Base-by-base conservation (phyloP, 1,140 invertebrate genomes). In the Bombyx mandarina region DNA sequence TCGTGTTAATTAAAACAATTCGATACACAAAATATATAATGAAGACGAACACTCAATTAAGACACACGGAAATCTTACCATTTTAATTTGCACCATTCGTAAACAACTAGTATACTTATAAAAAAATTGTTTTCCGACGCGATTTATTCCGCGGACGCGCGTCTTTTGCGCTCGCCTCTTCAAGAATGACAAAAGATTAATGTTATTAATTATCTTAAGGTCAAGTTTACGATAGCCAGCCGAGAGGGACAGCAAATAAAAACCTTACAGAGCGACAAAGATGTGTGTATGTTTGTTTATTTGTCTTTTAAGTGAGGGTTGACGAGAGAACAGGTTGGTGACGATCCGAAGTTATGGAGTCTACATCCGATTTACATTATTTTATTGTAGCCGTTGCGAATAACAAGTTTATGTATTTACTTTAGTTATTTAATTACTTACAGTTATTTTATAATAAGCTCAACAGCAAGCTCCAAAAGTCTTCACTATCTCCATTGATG, bases 161-260 rank as follows among this genome's bases (percentile, higher is more conserved):
- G 67, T 56, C 66, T 46, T 59, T 46, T 67, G 64, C 70, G 70
- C 52, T 58, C 51, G 45, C 47, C 53, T 63, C 59, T 66, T 60
- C 56, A 52, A 62, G 69, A 75, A 73, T 75, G 73, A 75, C 62
- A 64, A 63, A 61, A 65, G 56, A 63, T 65, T 22, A 69, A 57
- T 61, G 65, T 65, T 69, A 62, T 66, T 62, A 67, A 65, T 63
- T 54, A 64, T 65, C 58, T 51, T 66, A 73, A 78, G 78, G 78
- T 80, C 75, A 80, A 75, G 75, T 78, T 75, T 74, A 72, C 63
- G 66, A 73, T 72, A 67, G 66, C 60, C 63, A 58, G 10, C n/a
- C 10, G 8, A 45, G 44, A 77, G 42, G 18, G 61, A 70, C 71
- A 78, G 52, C 45, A 57, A 60, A 54, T 53, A 54, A 56, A 45